phyloP scores from a whole-genome alignment of 2,797 vertebrate species.

The Nyctibius grandis region DNA sequence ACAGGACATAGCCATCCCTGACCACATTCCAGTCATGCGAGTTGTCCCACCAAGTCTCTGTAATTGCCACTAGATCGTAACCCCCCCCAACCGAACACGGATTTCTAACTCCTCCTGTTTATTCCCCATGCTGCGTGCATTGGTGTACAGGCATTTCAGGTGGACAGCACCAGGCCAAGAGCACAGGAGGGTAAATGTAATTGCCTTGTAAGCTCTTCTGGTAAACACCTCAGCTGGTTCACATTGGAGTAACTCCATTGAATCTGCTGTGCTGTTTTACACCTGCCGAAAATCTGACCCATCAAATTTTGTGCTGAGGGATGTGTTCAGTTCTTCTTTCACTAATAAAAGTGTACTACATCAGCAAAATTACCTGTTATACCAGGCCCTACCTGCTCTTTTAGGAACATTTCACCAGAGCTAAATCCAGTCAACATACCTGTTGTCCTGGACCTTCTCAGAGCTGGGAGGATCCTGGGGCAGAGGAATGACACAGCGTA shows the following conservation, averaged over 20 bases:
- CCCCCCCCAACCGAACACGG: no score
- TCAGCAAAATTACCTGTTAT: neutral
- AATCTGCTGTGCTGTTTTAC: neutral
- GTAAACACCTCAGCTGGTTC: neutral
- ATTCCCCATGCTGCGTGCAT: no score
- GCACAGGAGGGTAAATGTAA: neutral
- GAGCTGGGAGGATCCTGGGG: neutral
- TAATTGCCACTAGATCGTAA: no score
- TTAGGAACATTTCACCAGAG: neutral
- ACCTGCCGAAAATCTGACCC: neutral
- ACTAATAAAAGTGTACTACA: neutral
- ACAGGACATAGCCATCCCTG: no score
- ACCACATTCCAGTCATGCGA: no score
- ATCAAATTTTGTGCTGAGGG: neutral
- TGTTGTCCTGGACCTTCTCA: neutral
- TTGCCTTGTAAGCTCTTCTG: neutral
- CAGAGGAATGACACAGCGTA: neutral
- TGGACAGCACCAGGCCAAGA: neutral
- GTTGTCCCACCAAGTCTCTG: no score
- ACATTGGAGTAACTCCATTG: neutral
- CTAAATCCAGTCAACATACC: neutral
- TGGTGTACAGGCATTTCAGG: no score
- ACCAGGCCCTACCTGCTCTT: neutral
- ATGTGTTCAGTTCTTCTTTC: neutral
- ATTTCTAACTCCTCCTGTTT: no score